Evolutionary conservation across 2,113 vertebrate genomes (phyloP), one percentile per base, ranked within the genome.

Genomic region (Gobio gobio): DNA sequence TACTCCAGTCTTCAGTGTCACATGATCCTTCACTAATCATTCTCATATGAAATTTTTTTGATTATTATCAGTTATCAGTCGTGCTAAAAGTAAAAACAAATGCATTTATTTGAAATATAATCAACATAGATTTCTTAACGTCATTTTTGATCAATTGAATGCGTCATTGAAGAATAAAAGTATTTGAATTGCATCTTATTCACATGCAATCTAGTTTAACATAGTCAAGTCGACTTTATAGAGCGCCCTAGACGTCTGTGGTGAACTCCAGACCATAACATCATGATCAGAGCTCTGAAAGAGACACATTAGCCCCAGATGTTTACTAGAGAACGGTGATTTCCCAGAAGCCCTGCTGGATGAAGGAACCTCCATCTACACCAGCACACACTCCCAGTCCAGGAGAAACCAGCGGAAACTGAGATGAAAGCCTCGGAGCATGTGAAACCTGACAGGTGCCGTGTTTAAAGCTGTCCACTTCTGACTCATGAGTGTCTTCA

Each of bases 291-390:
- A 70, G 40, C 66, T 70, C 33, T 20, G 9, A 33, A 16, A 66
- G 63, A 66, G 14, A 10, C 58, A 66, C 63, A 66, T 70, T 22
- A 40, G 66, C 66, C 36, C 8, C 66, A 70, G 33, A 70, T 40
- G 66, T 70, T 70, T 20, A 22, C 66, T 70, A 22, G 66, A 40
- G 18, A 70, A 70, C 66, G 40, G 33, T 43, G 66, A 70, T 66
- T 66, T 66, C 29, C 63, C 64, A 3, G 6, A 66, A 66, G 64
- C 64, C 64, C 29, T 36, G 64, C 36, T 33, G 59, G 10, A 63
- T 26, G 59, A 26, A 63, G 24, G 59, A 63, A 63, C 26, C 59
- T 63, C 13, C 24, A 5, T 63, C 61, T 64, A 16, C 61, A 8
- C 29, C 9, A 9, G 12, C 58, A n/a, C 4, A n/a, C n/a, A n/a